Base-by-base conservation (phyloP, 2,797 vertebrate species). In the Tachyglossus aculeatus region DNA sequence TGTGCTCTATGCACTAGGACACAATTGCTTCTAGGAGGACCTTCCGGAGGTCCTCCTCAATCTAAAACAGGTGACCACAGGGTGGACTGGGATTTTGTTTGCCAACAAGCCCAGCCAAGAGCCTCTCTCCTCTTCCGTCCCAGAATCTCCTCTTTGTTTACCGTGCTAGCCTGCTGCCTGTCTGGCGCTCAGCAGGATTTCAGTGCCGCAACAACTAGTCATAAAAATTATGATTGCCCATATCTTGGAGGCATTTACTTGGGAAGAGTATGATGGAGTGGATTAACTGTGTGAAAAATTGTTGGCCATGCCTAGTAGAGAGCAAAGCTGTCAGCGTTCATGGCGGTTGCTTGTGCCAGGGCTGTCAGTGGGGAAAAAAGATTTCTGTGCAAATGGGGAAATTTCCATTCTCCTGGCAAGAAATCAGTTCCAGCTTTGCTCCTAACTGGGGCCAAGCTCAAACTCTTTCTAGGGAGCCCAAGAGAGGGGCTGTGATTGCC, bases 231-330 rank as follows among this genome's bases (percentile, higher is more conserved):
- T 58, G 81, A 86, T 86, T 88, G 88, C 85, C 82, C 77, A 78
- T 86, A 86, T 88, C 87, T 88, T 77, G 74, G 70, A 88, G 84
- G 82, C 85, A 78, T 61, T 16, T 63, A 4, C 85, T 82, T 1
- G 65, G 34, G 77, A 83, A 64, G 44, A 24, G n/a, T 41, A 32
- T 76, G 78, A 86, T 60, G 81, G 58, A 82, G 72, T 1, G 63
- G 86, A 85, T 89, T 85, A 89, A 88, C 88, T 85, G 87, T 82
- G 87, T 88, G 87, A 89, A 78, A 88, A 89, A 88, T 85, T 41
- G 85, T 44, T 67, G 84, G 81, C 24, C 57, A 61, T n/a, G n/a
- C n/a, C n/a, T 44, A 61, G 56, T 62, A 60, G 87, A 79, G 71
- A 83, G 80, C 66, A 13, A 44, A 43, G 63, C 69, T 84, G 72